phyloP scores from a whole-genome alignment of 2,888 invertebrate genomes.

The Eurytoma adleriae region DNA sequence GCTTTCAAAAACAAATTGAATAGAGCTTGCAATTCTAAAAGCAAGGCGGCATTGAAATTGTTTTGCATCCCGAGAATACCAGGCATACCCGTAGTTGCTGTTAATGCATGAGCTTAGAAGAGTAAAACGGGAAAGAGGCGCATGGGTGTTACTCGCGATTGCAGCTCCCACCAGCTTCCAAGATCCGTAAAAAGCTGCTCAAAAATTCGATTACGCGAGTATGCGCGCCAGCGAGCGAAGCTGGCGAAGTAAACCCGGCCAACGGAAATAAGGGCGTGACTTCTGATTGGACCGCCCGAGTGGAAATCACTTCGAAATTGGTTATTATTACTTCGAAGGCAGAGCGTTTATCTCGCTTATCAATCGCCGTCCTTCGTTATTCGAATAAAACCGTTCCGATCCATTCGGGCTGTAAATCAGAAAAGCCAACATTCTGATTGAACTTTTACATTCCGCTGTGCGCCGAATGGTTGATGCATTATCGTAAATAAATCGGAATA shows the following conservation, averaged over 20 bases:
- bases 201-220: slow-evolving; percentile 68
- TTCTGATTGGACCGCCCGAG: slow-evolving; percentile 73
- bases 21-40: no score
- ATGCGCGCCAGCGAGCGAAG: slow-evolving; percentile 37
- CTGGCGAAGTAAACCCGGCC: slow-evolving; percentile 47
- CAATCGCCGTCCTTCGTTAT: slow-evolving; percentile 71
- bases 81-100: slow-evolving; percentile 6
- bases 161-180: slow-evolving; percentile 58
- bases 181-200: slow-evolving; percentile 67
- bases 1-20: no score
- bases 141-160: slow-evolving; percentile 12
- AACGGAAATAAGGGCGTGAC: slow-evolving; percentile 73
- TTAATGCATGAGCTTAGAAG: slow-evolving; percentile 37
- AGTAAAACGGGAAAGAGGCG: not conserved
- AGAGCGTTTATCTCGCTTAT: slow-evolving; percentile 64
- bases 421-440: not conserved
- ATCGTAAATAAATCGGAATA: no score
- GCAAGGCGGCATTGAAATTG: not conserved
- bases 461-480: no score
- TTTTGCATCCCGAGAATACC: slow-evolving; percentile 8
- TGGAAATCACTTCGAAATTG: slow-evolving; percentile 75
- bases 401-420: slow-evolving; percentile 32
- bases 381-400: slow-evolving; percentile 62
- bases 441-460: no score
- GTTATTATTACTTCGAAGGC: slow-evolving; percentile 74